Conservation (phyloP, 2,888 invertebrate species). For the Thymelicus lineola region DNA sequence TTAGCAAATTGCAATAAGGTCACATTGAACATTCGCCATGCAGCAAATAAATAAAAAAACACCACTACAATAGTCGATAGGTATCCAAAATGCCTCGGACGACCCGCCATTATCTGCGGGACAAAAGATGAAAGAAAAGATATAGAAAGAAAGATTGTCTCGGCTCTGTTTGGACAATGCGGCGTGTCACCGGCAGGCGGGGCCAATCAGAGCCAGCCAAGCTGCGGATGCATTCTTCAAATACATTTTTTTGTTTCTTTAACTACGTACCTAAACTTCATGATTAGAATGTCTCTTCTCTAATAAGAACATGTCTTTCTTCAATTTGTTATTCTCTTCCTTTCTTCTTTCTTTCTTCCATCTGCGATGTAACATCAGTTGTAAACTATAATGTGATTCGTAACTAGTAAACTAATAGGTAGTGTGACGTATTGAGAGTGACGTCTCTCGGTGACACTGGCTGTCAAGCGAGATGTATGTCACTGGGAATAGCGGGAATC, state of each 20-base stretch:
- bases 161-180: conserved; percentile 83
- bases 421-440: too few relatives aligned
- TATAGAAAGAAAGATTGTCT: conserved; percentile 72
- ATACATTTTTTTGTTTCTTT: conserved; percentile 40
- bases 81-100: conserved; percentile 77
- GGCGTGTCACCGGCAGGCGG: conserved; percentile 79
- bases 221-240: conserved; percentile 40
- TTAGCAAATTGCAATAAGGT: background rate
- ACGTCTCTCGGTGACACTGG: too few relatives aligned
- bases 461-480: too few relatives aligned
- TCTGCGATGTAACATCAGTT: too few relatives aligned
- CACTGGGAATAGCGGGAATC: too few relatives aligned
- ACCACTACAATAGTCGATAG: conserved; percentile 63
- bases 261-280: conserved; percentile 35
- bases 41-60: conserved; percentile 38
- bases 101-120: conserved; percentile 74
- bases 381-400: too few relatives aligned
- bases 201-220: conserved; percentile 47
- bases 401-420: too few relatives aligned
- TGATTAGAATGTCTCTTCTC: conserved; percentile 3
- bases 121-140: conserved; percentile 64
- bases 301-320: background rate
- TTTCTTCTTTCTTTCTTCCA: too few relatives aligned
- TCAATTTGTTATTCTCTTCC: too few relatives aligned
- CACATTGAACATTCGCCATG: background rate